Conservation (phyloP, 2,113 vertebrate species). For the Garra rufa region DNA sequence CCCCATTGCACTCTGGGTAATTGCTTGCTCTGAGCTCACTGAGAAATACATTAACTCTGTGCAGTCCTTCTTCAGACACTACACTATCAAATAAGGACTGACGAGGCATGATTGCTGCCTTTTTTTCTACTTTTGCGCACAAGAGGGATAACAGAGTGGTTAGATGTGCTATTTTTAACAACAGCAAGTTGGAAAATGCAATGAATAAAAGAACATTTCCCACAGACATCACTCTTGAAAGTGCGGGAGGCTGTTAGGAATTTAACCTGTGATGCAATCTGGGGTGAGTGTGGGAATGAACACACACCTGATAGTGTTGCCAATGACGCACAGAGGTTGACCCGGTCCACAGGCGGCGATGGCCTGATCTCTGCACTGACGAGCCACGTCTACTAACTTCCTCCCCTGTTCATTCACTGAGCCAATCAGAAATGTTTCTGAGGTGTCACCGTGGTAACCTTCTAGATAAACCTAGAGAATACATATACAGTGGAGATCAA, state of each 20-base stretch:
- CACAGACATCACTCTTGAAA: constrained; percentile 8
- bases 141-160: constrained; percentile 15
- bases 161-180: constrained; percentile 23
- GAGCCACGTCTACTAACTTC: constrained; percentile 87
- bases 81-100: constrained; percentile 41
- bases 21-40: constrained; percentile 52
- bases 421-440: constrained; percentile 95
- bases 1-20: constrained; percentile 60
- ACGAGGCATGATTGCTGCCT: constrained; percentile 6
- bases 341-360: constrained; percentile 88
- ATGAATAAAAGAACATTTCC: constrained; percentile 10
- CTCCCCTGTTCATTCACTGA: constrained; percentile 86
- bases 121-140: not conserved
- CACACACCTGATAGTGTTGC: constrained; percentile 96
- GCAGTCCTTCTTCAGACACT: constrained; percentile 44
- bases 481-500: not conserved
- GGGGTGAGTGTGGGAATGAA: constrained; percentile 66
- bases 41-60: constrained; percentile 62
- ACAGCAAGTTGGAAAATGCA: not conserved
- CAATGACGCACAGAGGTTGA: constrained; percentile 88
- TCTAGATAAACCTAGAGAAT: constrained; percentile 87
- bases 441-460: constrained; percentile 97
- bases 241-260: constrained; percentile 1
- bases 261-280: not conserved
- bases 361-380: constrained; percentile 91